Base-by-base conservation (phyloP, 2,888 invertebrate species). In the Eupithecia dodoneata region DNA sequence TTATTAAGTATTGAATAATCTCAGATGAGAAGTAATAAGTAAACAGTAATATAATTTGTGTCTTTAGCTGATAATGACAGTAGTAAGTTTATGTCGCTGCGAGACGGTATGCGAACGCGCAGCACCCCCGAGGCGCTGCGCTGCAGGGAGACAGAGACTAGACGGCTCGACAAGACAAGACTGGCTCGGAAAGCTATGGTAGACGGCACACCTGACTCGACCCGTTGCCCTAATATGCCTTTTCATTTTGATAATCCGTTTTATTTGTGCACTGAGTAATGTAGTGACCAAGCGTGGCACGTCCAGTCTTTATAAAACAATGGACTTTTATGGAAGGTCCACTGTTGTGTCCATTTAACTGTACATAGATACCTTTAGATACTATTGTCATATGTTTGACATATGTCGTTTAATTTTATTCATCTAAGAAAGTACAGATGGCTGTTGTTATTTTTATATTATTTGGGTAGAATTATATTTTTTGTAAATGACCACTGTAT, bases 401-500 rank as follows among this genome's bases (percentile, higher is more conserved):
- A 94, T 95, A 94, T 94, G 94, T 87, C 87, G 87, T 93, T 94
- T 95, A 94, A 93, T 94, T 94, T 94, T 94, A 94, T 94, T 94
- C 94, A 94, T 94, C 94, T 94, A 94, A 93, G 92, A 93, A 94
- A 94, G 94, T 95, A 95, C 94, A 95, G 94, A 94, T 94, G 94
- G 94, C 94, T 95, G 94, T 95, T 95, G 94, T 95, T 95, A 94
- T 94, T 95, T 94, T 95, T 95, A 94, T 94, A 94, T 94, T 92
- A 94, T 94, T 94, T 94, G 94, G 93, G 94, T 95, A 94, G 94
- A 94, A 93, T 89, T 94, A 94, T 94, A 93, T 94, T 94, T 94
- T 94, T 94, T 95, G 94, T 95, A 95, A 94, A 94, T 94, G 91
- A 94, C 93, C 94, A 94, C 93, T 94, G 94, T 94, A 94, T 94